Conservation (phyloP, 23 tunicate genomes). For the Ascidia mentula region DNA sequence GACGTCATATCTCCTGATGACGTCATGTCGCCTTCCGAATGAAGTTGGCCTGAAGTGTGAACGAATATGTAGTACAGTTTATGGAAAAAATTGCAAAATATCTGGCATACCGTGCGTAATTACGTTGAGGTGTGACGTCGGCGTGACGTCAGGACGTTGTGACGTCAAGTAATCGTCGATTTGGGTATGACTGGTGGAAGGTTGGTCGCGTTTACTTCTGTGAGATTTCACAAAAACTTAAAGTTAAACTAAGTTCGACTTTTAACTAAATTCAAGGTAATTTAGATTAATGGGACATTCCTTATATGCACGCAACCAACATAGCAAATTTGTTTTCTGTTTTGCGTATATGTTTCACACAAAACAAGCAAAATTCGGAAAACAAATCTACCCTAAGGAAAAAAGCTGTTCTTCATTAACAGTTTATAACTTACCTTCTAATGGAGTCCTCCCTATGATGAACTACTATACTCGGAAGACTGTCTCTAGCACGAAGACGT, state of each 20-base stretch:
- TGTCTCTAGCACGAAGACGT: not conserved
- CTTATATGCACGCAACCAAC: no score
- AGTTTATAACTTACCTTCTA: slow-evolving; percentile 8
- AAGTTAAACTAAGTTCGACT: not conserved
- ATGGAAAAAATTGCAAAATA: not conserved
- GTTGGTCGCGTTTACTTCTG: not conserved
- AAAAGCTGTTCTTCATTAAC: not conserved
- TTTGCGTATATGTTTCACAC: no score
- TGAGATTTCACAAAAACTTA: not conserved
- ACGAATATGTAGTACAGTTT: not conserved
- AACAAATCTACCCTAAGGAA: not conserved
- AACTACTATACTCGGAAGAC: slow-evolving; percentile 24
- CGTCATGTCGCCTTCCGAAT: slow-evolving; percentile 8
- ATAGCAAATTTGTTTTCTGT: no score
- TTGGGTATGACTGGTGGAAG: not conserved
- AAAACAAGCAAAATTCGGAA: no score
- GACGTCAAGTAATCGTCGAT: not conserved
- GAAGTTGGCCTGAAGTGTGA: not conserved
- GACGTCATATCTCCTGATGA: slow-evolving; percentile 5
- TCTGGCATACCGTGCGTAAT: not conserved
- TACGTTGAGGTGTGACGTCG: slow-evolving; percentile 2
- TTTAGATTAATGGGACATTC: no score
- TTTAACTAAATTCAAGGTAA: not conserved
- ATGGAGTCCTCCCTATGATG: slow-evolving; percentile 41
- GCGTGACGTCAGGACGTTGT: not conserved